These are phyloP conservation scores for Emys orbicularis DNA, from an alignment of 2,797 vertebrate species.

Conservation along the genomic window DNA sequence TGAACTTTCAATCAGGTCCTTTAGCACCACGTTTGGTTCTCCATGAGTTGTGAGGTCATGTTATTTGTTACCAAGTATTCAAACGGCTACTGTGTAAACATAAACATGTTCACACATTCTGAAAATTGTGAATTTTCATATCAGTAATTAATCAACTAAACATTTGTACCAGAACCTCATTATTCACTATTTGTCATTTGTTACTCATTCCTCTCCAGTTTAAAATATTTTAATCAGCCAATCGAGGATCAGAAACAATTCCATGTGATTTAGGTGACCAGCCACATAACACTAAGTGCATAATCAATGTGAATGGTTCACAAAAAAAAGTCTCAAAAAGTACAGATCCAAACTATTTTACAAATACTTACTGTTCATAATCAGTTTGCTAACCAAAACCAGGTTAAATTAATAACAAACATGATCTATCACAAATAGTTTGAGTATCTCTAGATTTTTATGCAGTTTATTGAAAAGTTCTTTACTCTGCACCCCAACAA, in stretches of 20 bases:
- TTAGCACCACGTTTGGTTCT: background rate
- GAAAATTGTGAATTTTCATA: background rate
- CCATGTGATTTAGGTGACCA: background rate
- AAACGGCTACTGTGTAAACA: background rate
- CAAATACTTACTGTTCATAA: background rate
- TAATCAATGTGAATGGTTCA: background rate
- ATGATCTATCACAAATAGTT: background rate
- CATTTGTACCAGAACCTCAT: background rate
- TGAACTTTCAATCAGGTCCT: background rate
- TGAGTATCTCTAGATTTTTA: background rate
- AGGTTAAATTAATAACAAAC: background rate
- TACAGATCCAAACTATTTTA: background rate
- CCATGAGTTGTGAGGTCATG: too few relatives aligned
- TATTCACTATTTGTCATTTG: background rate
- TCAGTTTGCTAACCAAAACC: background rate
- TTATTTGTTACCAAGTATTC: background rate
- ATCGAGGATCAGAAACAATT: background rate
- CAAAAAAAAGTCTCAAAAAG: background rate
- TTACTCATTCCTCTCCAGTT: background rate
- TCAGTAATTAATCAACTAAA: background rate
- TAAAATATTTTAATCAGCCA: background rate
- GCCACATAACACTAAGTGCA: background rate
- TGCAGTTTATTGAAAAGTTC: background rate
- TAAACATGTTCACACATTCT: background rate
- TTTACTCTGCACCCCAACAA: background rate